Conservation (phyloP, 2,797 vertebrate species). For the Triplophysa bombifrons region DNA sequence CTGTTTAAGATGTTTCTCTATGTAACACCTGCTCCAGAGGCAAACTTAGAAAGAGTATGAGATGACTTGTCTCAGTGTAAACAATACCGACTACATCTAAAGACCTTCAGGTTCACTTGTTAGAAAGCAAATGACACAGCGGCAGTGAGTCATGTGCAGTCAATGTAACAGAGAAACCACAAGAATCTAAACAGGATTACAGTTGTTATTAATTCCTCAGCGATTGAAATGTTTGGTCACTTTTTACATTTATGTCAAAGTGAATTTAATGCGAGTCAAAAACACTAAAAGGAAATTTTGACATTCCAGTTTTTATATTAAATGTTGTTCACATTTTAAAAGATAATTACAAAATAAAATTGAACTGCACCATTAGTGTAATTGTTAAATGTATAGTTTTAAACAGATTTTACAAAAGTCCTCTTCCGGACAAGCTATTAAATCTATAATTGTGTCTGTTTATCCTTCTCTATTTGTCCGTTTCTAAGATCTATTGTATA, state of each 20-base stretch:
- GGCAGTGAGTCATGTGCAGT: neutral
- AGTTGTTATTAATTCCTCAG: neutral
- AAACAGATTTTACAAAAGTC: too few relatives aligned
- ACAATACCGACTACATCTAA: neutral
- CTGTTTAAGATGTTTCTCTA: conserved; percentile 8
- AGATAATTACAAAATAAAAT: too few relatives aligned
- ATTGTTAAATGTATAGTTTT: too few relatives aligned
- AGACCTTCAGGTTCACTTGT: neutral
- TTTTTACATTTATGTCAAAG: neutral
- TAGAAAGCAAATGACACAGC: neutral
- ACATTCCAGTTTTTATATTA: too few relatives aligned
- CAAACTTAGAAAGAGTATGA: conserved; percentile 2
- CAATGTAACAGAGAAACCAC: neutral
- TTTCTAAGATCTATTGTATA: too few relatives aligned
- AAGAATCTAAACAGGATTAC: neutral
- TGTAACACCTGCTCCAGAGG: neutral
- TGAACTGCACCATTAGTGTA: too few relatives aligned
- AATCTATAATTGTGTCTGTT: too few relatives aligned
- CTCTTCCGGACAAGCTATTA: too few relatives aligned
- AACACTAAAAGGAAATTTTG: too few relatives aligned
- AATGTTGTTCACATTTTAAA: too few relatives aligned
- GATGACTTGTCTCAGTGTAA: neutral
- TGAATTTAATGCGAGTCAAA: neutral
- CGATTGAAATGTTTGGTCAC: neutral
- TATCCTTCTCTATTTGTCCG: too few relatives aligned